Evolutionary conservation across 2,888 invertebrate genomes (phyloP), one percentile per base, ranked within the genome.

Genomic region (Macropis europaea): DNA sequence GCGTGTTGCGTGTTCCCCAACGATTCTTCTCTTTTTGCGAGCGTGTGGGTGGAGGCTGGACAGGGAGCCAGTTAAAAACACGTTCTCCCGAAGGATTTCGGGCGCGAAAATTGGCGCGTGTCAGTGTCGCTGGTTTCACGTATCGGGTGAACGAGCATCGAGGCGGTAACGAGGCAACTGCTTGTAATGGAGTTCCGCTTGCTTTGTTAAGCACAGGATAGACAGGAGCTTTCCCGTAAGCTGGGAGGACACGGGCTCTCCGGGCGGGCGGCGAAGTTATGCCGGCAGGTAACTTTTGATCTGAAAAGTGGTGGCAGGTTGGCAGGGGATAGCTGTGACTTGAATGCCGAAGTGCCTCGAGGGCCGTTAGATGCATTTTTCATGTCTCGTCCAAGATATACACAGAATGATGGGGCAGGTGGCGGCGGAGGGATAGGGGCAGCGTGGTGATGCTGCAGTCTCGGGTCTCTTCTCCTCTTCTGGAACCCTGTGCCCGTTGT

Each of bases 361-460:
- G 86, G 86, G 82, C 82, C 76, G 84, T 84, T 79, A 77, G 82
- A 88, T 89, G 87, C 88, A 89, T 89, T 89, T 89, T 89, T 89
- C 89, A 88, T 88, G 88, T 86, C 87, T 78, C 78, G 79, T 71
- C 77, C 77, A 81, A 83, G 82, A 84, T 82, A 82, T 80, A 85
- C 74, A 79, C 74, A 40, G 48, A 61, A 34, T 69, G 61, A 43
- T n/a, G n/a, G n/a, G n/a, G n/a, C n/a, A n/a, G n/a, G n/a, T n/a
- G n/a, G n/a, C n/a, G 45, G n/a, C 50, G 26, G 22, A 11, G 22
- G 36, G 36, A 24, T 40, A 54, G 54, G 32, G 43, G 56, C 9
- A 43, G 11, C 42, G 17, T 26, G 60, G 30, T n/a, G n/a, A n/a
- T 28, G 52, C 50, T 67, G 54, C 62, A 48, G 54, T 40, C 47